Evolutionary conservation across 2,113 vertebrate genomes (phyloP).

Genomic region (Paraplagusia blochii): DNA sequence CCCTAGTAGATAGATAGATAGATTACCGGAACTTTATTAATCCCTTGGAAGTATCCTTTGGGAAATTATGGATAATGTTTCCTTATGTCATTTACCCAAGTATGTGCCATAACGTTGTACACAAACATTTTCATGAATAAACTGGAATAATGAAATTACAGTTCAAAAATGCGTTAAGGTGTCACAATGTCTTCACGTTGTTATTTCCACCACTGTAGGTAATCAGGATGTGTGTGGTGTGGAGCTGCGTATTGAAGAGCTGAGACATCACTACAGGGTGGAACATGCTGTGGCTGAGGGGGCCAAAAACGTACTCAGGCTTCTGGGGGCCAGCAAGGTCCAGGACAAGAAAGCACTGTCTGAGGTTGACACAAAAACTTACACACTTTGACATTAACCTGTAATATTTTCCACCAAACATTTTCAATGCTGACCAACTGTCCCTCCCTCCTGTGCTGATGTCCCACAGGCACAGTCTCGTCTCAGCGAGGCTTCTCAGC

Average conservation of each 20-base stretch:
- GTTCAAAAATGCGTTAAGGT: too few relatives aligned
- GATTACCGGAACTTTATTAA: too few relatives aligned
- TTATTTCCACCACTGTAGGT: conserved; percentile 55
- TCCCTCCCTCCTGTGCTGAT: not conserved
- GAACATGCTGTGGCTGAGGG: conserved; percentile 88
- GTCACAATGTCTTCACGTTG: too few relatives aligned
- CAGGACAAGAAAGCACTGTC: conserved; percentile 85
- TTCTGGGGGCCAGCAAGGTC: conserved; percentile 82
- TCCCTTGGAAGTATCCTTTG: too few relatives aligned
- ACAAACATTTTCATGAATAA: too few relatives aligned
- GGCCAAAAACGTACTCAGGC: conserved; percentile 85
- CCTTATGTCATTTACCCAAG: conserved; percentile 40
- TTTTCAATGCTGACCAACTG: too few relatives aligned
- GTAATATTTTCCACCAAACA: too few relatives aligned
- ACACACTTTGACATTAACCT: not conserved
- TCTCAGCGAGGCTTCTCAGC: conserved; percentile 83
- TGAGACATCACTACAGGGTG: conserved; percentile 87
- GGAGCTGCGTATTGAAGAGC: conserved; percentile 87
- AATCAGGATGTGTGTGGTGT: conserved; percentile 80
- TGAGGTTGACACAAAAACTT: conserved; percentile 58
- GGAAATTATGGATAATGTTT: too few relatives aligned
- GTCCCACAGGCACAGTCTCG: conserved; percentile 71
- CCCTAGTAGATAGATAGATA: too few relatives aligned
- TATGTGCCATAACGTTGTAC: conserved; percentile 5
- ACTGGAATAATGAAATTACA: too few relatives aligned